A percentile compares a stretch with the other conserved stretches of the same genome.
phyloP scores from a whole-genome alignment of 2,888 invertebrate genomes.

The Blomia tropicalis region DNA sequence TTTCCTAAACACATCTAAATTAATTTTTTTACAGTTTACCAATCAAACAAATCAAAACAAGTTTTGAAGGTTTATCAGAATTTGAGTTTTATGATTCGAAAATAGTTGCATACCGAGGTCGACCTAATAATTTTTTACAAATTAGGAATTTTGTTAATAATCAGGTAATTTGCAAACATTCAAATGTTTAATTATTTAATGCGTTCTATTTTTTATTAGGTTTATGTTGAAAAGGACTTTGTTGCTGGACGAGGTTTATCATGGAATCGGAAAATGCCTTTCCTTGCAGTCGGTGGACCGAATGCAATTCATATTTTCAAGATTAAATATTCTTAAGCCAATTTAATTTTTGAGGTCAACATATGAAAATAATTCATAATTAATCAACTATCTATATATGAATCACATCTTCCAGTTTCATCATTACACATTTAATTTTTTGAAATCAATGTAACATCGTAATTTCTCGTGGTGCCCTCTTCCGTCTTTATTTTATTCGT shows the following conservation, averaged over 20 bases:
- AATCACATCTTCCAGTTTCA: too few species aligned
- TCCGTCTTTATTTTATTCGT: background rate
- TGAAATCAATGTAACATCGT: too few species aligned
- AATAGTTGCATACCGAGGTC: constrained; percentile 16
- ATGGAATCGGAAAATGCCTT: constrained; percentile 49
- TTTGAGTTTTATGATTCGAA: constrained; percentile 16
- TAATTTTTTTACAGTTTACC: constrained; percentile 38
- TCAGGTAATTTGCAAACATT: background rate
- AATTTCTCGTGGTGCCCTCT: background rate
- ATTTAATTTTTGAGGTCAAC: too few species aligned
- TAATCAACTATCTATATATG: too few species aligned
- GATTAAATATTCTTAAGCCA: too few species aligned
- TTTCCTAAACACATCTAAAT: constrained; percentile 7
- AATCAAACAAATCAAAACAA: constrained; percentile 27
- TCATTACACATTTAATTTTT: too few species aligned
- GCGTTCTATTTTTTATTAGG: background rate
- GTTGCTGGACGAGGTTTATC: constrained; percentile 44
- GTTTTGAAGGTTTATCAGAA: constrained; percentile 15
- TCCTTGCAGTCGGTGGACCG: constrained; percentile 43
- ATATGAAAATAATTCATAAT: too few species aligned
- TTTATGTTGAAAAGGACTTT: constrained; percentile 14
- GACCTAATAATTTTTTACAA: constrained; percentile 37
- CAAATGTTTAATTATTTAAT: constrained; percentile 13
- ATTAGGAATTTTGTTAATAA: constrained; percentile 24
- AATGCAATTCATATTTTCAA: constrained; percentile 18